Evolutionary conservation across 2,797 vertebrate genomes (phyloP).

Genomic region (Hydrocynus forskahlii): DNA sequence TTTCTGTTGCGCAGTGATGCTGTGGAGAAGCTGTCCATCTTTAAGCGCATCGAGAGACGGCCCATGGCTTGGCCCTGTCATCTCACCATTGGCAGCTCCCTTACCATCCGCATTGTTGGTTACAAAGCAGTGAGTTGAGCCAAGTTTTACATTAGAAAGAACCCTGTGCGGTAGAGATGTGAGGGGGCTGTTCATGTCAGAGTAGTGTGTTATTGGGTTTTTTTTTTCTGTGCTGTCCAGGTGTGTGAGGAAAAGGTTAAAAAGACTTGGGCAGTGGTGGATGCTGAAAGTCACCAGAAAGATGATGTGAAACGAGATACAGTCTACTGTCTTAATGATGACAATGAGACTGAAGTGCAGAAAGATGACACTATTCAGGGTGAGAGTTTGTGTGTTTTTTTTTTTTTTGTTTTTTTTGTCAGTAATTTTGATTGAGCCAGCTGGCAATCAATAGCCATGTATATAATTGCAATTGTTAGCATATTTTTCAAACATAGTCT

Average conservation of each 20-base stretch:
- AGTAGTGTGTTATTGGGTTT: not conserved
- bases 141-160: not conserved
- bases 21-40: conserved; percentile 86
- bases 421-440: no score
- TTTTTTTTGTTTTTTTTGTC: no score
- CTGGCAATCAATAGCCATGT: no score
- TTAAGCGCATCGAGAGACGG: conserved; percentile 85
- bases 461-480: no score
- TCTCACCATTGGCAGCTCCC: conserved; percentile 88
- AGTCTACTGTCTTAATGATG: conserved; percentile 91
- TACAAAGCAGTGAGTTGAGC: conserved; percentile 90
- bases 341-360: conserved; percentile 92
- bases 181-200: no score
- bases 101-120: conserved; percentile 90
- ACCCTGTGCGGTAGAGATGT: not conserved
- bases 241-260: conserved; percentile 86
- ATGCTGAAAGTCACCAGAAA: conserved; percentile 83
- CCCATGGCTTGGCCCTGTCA: conserved; percentile 88
- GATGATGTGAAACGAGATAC: conserved; percentile 89
- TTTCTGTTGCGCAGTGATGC: conserved; percentile 80
- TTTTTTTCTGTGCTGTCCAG: conserved; percentile 70
- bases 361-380: conserved; percentile 93
- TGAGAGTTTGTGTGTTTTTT: conserved; percentile 63
- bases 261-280: conserved; percentile 87
- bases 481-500: no score